Percentiles rank a stretch among this genome's conserved stretches.
Conservation (phyloP, 2,797 vertebrate genomes). For the Odontamblyopus rebecca region DNA sequence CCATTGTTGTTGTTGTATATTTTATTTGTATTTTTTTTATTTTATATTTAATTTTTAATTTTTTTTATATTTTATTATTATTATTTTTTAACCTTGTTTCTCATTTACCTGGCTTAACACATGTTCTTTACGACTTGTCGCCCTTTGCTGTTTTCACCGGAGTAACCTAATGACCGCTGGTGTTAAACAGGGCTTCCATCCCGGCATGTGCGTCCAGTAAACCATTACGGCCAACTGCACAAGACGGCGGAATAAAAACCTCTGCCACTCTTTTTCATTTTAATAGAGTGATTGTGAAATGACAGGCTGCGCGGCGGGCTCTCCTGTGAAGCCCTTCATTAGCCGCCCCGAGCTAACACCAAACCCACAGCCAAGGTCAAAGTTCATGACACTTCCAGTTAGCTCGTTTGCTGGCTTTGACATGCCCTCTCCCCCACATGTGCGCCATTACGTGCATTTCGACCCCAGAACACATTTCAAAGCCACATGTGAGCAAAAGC, state of each 20-base stretch:
- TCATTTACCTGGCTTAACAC: neutral
- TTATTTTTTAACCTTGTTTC: neutral
- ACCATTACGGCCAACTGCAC: constrained; percentile 12
- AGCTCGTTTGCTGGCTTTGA: constrained; percentile 53
- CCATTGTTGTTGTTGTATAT: too few relatives aligned
- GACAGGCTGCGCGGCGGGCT: constrained; percentile 48
- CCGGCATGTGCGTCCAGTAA: constrained; percentile 29
- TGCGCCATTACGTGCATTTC: constrained; percentile 67
- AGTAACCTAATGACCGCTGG: constrained; percentile 22
- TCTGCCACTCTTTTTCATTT: constrained; percentile 30
- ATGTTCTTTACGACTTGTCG: neutral
- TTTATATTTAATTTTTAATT: too few relatives aligned
- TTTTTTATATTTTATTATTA: neutral
- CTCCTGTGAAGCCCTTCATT: constrained; percentile 62
- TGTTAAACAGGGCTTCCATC: constrained; percentile 35
- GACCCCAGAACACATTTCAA: constrained; percentile 57
- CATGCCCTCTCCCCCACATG: constrained; percentile 65
- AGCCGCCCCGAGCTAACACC: constrained; percentile 54
- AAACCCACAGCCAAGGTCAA: constrained; percentile 57
- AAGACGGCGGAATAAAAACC: constrained; percentile 30
- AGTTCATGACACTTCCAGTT: constrained; percentile 66
- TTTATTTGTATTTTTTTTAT: too few relatives aligned
- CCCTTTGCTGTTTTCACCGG: neutral
- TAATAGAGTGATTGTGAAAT: constrained; percentile 52
- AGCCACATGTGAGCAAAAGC: constrained; percentile 64